These are phyloP conservation scores for Parauchenoglanis ngamensis DNA, from an alignment of 2,797 vertebrate species.

Conservation along the genomic window DNA sequence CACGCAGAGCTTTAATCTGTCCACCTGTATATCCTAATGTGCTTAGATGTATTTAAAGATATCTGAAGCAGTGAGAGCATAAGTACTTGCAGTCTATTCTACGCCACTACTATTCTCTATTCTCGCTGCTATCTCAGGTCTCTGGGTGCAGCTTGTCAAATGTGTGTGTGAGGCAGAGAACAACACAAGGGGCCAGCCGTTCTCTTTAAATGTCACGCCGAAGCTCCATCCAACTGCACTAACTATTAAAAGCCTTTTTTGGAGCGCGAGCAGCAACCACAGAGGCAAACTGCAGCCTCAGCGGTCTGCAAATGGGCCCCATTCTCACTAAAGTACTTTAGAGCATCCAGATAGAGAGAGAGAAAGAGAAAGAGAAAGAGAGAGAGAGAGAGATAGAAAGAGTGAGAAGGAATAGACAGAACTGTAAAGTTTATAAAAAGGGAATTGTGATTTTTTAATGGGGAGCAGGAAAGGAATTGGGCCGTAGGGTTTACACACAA, in stretches of 20 bases:
- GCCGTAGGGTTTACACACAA: constrained; percentile 50
- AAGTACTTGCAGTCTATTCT: constrained; percentile 39
- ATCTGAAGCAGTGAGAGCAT: constrained; percentile 2
- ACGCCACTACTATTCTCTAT: constrained; percentile 6
- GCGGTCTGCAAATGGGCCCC: constrained; percentile 72
- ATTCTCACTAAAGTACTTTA: constrained; percentile 71
- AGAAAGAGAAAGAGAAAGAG: constrained; percentile 17
- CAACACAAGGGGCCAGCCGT: constrained; percentile 45
- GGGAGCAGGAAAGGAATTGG: constrained; percentile 41
- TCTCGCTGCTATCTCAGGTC: constrained; percentile 44
- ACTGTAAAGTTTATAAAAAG: constrained; percentile 52
- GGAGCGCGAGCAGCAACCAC: constrained; percentile 55
- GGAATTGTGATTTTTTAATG: constrained; percentile 50
- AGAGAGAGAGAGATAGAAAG: constrained; percentile 16
- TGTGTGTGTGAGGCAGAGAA: constrained; percentile 44
- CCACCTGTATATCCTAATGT: not conserved
- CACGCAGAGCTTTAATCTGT: not conserved
- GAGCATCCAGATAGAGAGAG: constrained; percentile 28
- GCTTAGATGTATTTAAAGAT: constrained; percentile 21
- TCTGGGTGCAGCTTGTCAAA: constrained; percentile 46
- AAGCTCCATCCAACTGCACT: constrained; percentile 49
- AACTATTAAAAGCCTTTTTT: constrained; percentile 73
- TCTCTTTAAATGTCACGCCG: constrained; percentile 57
- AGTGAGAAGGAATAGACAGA: constrained; percentile 13
- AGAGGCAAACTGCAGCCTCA: constrained; percentile 72